A percentile compares a stretch with the other conserved stretches of the same genome.
Evolutionary conservation across 2,113 vertebrate species (phyloP).

Genomic region (Ictidomys tridecemlineatus): DNA sequence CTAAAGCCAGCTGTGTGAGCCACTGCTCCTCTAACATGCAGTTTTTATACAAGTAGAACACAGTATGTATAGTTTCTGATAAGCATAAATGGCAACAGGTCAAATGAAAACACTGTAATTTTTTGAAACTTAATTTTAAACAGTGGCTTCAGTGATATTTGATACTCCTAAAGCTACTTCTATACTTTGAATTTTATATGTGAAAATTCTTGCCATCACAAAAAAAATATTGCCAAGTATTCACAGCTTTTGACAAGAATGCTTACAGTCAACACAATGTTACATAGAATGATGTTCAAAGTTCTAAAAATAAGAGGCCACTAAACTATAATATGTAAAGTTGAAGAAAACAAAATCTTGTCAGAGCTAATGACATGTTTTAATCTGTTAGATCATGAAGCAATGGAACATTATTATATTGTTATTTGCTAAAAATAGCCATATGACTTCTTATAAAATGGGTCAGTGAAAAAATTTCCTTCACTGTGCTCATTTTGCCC

Average conservation of each 20-base stretch:
- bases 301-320: constrained; percentile 20
- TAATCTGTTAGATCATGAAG: neutral
- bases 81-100: neutral
- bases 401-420: neutral
- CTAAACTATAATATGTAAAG: neutral
- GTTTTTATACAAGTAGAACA: neutral
- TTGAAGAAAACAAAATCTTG: constrained; percentile 46
- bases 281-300: constrained; percentile 9
- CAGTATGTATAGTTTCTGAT: neutral
- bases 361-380: neutral
- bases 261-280: neutral
- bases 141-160: neutral
- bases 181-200: constrained; percentile 4
- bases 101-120: neutral
- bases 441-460: neutral
- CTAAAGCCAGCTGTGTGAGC: neutral
- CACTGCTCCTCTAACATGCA: neutral
- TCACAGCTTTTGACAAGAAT: constrained; percentile 43
- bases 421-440: neutral
- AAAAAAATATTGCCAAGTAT: constrained; percentile 10
- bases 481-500: neutral
- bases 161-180: neutral
- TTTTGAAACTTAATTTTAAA: neutral
- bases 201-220: constrained; percentile 12
- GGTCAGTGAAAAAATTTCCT: neutral